A percentile compares a stretch with the other conserved stretches of the same genome.
phyloP scores from a whole-genome alignment of 2,113 vertebrate species.

The Hippocampus barbouri region DNA sequence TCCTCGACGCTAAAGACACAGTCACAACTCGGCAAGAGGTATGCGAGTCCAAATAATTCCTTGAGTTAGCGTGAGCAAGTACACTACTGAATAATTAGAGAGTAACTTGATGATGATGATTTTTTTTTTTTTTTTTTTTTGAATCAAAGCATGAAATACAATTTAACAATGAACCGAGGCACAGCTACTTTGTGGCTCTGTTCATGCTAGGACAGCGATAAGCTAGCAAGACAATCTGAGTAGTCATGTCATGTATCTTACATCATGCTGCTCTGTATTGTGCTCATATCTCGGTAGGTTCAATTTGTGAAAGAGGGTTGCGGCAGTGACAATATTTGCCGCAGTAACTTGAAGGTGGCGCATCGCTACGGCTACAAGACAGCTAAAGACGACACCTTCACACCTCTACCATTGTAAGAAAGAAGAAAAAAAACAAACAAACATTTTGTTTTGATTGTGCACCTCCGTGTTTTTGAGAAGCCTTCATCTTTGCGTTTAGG shows the following conservation, averaged over 20 bases:
- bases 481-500: slow-evolving; percentile 58
- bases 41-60: background rate
- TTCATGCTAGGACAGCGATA: too few relatives aligned
- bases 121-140: background rate
- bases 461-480: background rate
- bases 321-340: slow-evolving; percentile 80
- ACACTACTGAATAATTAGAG: too few relatives aligned
- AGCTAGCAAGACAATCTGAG: too few relatives aligned
- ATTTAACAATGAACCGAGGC: too few relatives aligned
- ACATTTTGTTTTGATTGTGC: too few relatives aligned
- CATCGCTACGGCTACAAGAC: slow-evolving; percentile 79
- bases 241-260: background rate
- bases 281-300: slow-evolving; percentile 68
- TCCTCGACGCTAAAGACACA: slow-evolving; percentile 77
- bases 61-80: too few relatives aligned
- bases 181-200: too few relatives aligned
- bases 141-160: too few relatives aligned
- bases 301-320: slow-evolving; percentile 91
- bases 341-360: slow-evolving; percentile 83
- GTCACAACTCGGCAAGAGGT: slow-evolving; percentile 70
- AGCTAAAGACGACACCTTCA: slow-evolving; percentile 72
- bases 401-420: slow-evolving; percentile 78
- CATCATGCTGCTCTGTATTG: background rate
- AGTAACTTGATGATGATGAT: background rate
- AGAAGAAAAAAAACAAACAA: background rate